Conservation (phyloP, 2,888 invertebrate species). For the Minunthozetes semirufus region DNA sequence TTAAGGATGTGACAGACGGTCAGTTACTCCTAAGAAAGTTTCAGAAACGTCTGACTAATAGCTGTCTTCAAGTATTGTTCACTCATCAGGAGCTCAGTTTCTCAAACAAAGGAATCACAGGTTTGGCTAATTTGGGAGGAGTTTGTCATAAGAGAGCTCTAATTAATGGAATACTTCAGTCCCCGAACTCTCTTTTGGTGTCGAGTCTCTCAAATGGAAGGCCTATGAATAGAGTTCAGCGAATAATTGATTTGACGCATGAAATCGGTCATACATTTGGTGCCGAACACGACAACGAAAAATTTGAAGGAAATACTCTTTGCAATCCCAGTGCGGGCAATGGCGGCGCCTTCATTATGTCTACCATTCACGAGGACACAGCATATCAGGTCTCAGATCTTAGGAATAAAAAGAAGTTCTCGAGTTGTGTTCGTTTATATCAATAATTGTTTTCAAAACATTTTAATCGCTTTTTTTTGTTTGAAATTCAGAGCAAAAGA, state of each 20-base stretch:
- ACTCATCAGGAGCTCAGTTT: not conserved
- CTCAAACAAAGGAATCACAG: not conserved
- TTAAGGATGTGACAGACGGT: not conserved
- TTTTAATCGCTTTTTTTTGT: not conserved
- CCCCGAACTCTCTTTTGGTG: not conserved
- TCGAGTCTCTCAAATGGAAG: not conserved
- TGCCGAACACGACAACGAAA: conserved; percentile 6
- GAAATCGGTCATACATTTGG: conserved; percentile 5
- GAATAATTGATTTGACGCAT: conserved; percentile 1
- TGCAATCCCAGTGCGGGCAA: not conserved
- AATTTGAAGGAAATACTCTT: not conserved
- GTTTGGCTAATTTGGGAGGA: conserved; percentile 1
- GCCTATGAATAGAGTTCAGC: not conserved
- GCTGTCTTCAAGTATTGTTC: not conserved
- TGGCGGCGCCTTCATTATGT: conserved; percentile 1
- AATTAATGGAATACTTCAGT: not conserved
- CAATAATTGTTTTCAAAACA: not conserved
- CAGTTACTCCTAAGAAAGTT: not conserved
- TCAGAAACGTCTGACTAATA: not conserved
- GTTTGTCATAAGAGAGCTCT: not conserved
- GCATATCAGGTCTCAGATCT: conserved; percentile 1
- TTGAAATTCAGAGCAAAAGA: not conserved
- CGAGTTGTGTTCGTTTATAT: not conserved
- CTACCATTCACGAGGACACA: not conserved
- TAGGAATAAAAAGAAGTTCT: not conserved